A percentile compares a stretch with the other conserved stretches of the same genome.
These are phyloP conservation scores for Sphenodon punctatus DNA, from an alignment of 2,797 vertebrate species.

Conservation along the genomic window DNA sequence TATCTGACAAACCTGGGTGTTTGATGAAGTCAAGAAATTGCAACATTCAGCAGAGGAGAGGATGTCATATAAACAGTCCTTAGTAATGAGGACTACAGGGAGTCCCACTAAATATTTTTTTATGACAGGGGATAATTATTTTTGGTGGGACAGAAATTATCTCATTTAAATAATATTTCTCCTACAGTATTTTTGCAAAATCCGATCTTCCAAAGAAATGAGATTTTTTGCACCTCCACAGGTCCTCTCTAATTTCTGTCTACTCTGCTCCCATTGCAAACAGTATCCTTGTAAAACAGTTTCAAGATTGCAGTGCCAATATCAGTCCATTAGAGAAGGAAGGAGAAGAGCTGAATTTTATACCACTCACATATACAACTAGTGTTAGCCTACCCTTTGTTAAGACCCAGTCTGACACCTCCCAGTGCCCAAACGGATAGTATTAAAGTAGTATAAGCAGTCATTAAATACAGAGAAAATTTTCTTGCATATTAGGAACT, in stretches of 20 bases:
- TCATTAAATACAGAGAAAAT: slow-evolving; percentile 10
- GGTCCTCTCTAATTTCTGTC: slow-evolving; percentile 71
- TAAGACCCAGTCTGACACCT: slow-evolving; percentile 11
- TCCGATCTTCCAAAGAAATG: slow-evolving; percentile 56
- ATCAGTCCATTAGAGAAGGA: slow-evolving; percentile 5
- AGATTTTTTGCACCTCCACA: slow-evolving; percentile 57
- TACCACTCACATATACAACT: slow-evolving; percentile 41
- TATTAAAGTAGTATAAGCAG: not conserved
- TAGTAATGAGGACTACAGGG: slow-evolving; percentile 22
- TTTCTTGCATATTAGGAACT: not conserved
- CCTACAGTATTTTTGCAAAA: slow-evolving; percentile 66
- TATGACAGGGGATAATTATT: slow-evolving; percentile 58
- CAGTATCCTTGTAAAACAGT: slow-evolving; percentile 69
- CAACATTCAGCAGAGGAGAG: slow-evolving; percentile 2
- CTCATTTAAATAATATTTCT: slow-evolving; percentile 73
- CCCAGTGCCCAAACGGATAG: slow-evolving; percentile 1
- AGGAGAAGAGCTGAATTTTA: slow-evolving; percentile 27
- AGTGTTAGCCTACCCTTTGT: not conserved
- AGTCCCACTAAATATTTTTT: slow-evolving; percentile 25
- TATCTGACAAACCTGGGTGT: slow-evolving; percentile 1
- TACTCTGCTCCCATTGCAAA: slow-evolving; percentile 67
- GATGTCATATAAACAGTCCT: not conserved
- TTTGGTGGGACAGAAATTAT: slow-evolving; percentile 70
- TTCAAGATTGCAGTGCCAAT: slow-evolving; percentile 57
- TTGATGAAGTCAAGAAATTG: slow-evolving; percentile 32